Conservation (phyloP, 2,888 invertebrate genomes). For the Laspeyria flexula region DNA sequence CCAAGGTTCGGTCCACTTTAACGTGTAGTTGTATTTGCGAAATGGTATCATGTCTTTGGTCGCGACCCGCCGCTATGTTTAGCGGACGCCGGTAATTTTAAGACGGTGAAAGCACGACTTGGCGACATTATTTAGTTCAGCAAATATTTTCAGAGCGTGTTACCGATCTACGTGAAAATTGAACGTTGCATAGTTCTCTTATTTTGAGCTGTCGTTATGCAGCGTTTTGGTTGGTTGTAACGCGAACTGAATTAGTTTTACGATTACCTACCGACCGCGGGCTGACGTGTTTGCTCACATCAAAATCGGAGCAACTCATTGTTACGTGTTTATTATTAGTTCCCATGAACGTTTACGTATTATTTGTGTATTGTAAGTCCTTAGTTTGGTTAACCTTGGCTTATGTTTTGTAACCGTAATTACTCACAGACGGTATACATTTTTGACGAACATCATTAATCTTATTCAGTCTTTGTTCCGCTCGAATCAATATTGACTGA, state of each 20-base stretch:
- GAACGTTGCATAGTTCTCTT: constrained; percentile 16
- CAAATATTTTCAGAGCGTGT: constrained; percentile 37
- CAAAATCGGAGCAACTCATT: constrained; percentile 73
- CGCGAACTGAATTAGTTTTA: constrained; percentile 77
- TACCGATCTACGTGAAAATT: constrained; percentile 17
- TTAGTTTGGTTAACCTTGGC: constrained; percentile 72
- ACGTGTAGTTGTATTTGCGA: constrained; percentile 59
- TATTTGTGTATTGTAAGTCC: constrained; percentile 62
- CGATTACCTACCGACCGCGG: constrained; percentile 69
- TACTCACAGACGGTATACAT: constrained; percentile 47
- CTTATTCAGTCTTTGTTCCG: constrained; percentile 41
- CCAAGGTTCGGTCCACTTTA: constrained; percentile 69
- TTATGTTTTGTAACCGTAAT: constrained; percentile 59
- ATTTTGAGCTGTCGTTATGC: constrained; percentile 30
- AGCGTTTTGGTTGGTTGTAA: constrained; percentile 26
- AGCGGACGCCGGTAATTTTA: constrained; percentile 35
- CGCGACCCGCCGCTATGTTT: constrained; percentile 40
- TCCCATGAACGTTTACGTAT: constrained; percentile 70
- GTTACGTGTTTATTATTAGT: constrained; percentile 83
- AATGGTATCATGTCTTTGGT: constrained; percentile 57
- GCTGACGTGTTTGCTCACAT: constrained; percentile 75
- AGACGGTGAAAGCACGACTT: constrained; percentile 36
- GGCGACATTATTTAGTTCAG: constrained; percentile 35
- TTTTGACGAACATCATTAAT: constrained; percentile 46
- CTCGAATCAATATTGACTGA: constrained; percentile 48